phyloP scores from a whole-genome alignment of 2,113 vertebrate genomes.

The Ammospiza nelsoni region DNA sequence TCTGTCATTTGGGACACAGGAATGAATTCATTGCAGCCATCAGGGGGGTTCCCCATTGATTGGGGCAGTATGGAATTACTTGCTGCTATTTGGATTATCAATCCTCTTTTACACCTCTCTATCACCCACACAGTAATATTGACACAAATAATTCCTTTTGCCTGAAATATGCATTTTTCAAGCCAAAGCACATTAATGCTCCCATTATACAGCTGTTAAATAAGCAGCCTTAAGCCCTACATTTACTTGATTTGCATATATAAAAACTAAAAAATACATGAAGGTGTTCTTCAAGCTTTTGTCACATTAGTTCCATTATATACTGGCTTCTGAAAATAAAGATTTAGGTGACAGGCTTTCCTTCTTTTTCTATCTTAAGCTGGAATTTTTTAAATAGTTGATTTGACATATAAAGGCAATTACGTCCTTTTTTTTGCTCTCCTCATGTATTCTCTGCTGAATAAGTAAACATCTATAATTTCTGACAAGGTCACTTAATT shows the following conservation, averaged over 20 bases:
- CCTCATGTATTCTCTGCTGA: background rate
- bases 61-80: background rate
- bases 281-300: constrained; percentile 10
- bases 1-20: background rate
- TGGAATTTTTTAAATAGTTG: background rate
- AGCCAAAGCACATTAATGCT: background rate
- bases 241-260: background rate
- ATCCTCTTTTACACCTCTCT: background rate
- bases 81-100: background rate
- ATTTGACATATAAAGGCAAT: constrained; percentile 22
- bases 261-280: background rate
- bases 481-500: constrained; percentile 68
- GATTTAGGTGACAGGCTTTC: background rate
- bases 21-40: constrained; percentile 2
- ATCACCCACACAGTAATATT: background rate
- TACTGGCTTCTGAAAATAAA: background rate
- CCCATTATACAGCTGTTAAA: background rate
- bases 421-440: background rate
- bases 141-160: background rate
- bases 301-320: background rate
- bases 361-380: background rate
- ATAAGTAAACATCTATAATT: constrained; percentile 54
- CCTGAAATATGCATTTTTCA: background rate
- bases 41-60: background rate
- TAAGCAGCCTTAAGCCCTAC: background rate